Percentiles rank a stretch among this genome's conserved stretches.
phyloP scores from a whole-genome alignment of 2,797 vertebrate genomes.

The Lithobates sylvaticus region DNA sequence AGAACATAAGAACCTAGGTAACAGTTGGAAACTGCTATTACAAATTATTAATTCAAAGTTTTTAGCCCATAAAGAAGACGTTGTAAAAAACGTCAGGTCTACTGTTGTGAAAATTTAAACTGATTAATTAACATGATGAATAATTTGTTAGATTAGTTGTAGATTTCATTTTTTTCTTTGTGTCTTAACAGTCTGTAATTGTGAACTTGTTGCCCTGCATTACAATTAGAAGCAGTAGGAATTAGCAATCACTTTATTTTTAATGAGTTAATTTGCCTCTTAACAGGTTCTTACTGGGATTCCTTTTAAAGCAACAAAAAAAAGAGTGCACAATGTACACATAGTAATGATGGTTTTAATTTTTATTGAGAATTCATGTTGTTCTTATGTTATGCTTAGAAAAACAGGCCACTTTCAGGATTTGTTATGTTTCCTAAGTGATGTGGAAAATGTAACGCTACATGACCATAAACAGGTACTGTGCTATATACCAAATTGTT shows the following conservation, averaged over 20 bases:
- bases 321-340: conserved; percentile 35
- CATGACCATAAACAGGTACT: neutral
- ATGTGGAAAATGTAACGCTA: neutral
- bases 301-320: conserved; percentile 42
- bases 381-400: neutral
- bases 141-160: conserved; percentile 38
- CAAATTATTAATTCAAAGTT: conserved; percentile 23
- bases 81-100: conserved; percentile 14
- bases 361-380: conserved; percentile 31
- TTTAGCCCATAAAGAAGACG: neutral
- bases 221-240: conserved; percentile 54
- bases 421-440: conserved; percentile 23
- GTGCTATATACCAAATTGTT: neutral
- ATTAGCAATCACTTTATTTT: conserved; percentile 51
- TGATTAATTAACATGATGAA: conserved; percentile 51
- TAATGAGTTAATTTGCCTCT: conserved; percentile 54
- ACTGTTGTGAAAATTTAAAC: conserved; percentile 40
- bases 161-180: conserved; percentile 47
- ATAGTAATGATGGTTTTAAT: conserved; percentile 37
- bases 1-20: conserved; percentile 1
- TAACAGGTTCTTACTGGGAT: conserved; percentile 49
- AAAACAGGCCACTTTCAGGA: neutral
- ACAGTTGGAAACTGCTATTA: conserved; percentile 12
- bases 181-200: conserved; percentile 43
- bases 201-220: conserved; percentile 45